These are phyloP conservation scores for Villa cingulata DNA, from an alignment of 2,888 invertebrate species.

Conservation along the genomic window DNA sequence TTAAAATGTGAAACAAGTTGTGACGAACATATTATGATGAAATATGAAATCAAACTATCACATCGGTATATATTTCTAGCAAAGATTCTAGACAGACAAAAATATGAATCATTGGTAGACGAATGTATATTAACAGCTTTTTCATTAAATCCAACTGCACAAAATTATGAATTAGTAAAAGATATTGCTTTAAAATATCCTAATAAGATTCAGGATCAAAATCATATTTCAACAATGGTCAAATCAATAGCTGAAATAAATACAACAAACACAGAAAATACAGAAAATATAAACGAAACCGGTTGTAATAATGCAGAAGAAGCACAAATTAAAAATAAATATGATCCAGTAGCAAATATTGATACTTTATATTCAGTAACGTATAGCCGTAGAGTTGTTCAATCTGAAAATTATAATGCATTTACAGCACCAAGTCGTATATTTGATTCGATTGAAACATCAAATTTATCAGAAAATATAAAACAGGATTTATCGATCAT, in stretches of 20 bases:
- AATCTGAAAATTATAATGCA: slow-evolving; percentile 20
- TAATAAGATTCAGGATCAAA: background rate
- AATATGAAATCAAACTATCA: slow-evolving; percentile 38
- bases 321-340: background rate
- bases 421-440: slow-evolving; percentile 34
- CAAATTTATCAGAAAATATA: slow-evolving; percentile 40
- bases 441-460: slow-evolving; percentile 24
- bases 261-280: background rate
- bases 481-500: slow-evolving; percentile 47
- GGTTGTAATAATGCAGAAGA: too few species aligned
- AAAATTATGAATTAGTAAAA: slow-evolving; percentile 39
- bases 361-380: slow-evolving; percentile 26
- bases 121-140: slow-evolving; percentile 52
- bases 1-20: slow-evolving; percentile 32
- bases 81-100: slow-evolving; percentile 38
- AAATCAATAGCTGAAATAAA: slow-evolving; percentile 5
- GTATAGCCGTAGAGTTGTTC: slow-evolving; percentile 16
- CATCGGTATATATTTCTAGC: slow-evolving; percentile 42
- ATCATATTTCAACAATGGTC: background rate
- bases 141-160: slow-evolving; percentile 44
- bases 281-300: background rate
- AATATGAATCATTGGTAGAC: slow-evolving; percentile 41
- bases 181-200: slow-evolving; percentile 39
- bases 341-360: slow-evolving; percentile 9
- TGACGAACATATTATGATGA: slow-evolving; percentile 38